Evolutionary conservation across 2,113 vertebrate species (phyloP), one percentile per base, ranked within the genome.

Genomic region (Myotis davidii): DNA sequence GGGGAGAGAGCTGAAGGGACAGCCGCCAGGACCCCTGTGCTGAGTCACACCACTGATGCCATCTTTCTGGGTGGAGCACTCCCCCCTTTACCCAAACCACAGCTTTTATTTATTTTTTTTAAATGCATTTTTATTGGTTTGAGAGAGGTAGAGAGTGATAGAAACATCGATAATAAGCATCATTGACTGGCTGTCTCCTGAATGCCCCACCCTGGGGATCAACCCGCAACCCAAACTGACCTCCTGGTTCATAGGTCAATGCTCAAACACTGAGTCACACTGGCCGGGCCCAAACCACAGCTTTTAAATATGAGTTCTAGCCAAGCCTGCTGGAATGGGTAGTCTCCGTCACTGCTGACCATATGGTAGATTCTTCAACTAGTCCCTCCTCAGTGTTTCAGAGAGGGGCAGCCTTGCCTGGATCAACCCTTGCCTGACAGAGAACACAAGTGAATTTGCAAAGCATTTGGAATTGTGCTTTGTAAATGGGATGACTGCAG

Each of bases 271-370:
- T 59, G 56, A 59, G 56, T 59, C 56, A 59, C 3, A 8, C 56
- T 59, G 56, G 56, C 21, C 8, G 3, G 56, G 27, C 59, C 72
- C 67, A 79, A 69, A 74, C 85, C 54, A 59, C 54, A 39, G 25
- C 34, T 82, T 82, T 39, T 27, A 39, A 87, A 92, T 81, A 90
- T 70, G 92, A 83, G 76, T 72, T 87, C 69, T 50, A 79, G 42
- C 32, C 59, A 78, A 59, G 56, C 27, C n/a, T 16, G 10, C 42
- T 50, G 50, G 25, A 70, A 64, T 52, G 52, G 2, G 23, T 42
- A 10, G 10, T 74, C 76, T 70, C 11, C 4, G 9, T 81, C 11
- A 64, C 18, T 72, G 76, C 45, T 76, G 25, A 81, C 65, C 81
- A 81, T 29, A 27, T 70, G 45, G 29, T 52, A 37, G 45, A 59